A percentile compares a stretch with the other conserved stretches of the same genome.
phyloP scores from a whole-genome alignment of 2,797 vertebrate genomes.

The Echeneis naucrates region DNA sequence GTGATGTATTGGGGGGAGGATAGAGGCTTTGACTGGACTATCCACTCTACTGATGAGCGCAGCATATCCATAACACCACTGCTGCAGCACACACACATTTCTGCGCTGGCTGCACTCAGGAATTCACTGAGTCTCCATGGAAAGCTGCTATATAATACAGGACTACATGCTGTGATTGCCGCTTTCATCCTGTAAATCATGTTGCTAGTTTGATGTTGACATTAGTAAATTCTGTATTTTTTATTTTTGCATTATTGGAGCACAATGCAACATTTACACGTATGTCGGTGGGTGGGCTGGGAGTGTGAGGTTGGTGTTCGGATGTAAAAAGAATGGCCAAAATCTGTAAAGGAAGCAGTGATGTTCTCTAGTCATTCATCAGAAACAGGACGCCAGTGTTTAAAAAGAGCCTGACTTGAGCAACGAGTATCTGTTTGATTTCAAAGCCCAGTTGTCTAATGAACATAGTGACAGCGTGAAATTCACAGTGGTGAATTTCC shows the following conservation, averaged over 20 bases:
- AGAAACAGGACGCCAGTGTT: too few relatives aligned
- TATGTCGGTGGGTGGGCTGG: too few relatives aligned
- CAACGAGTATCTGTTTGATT: too few relatives aligned
- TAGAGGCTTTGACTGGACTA: conserved; percentile 70
- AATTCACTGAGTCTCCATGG: not conserved
- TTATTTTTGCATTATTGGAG: conserved; percentile 14
- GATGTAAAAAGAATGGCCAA: too few relatives aligned
- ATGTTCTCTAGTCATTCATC: too few relatives aligned
- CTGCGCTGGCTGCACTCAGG: conserved; percentile 9
- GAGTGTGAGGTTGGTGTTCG: too few relatives aligned
- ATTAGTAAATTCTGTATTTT: not conserved
- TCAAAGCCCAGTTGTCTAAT: too few relatives aligned
- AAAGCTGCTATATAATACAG: not conserved
- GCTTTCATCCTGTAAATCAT: not conserved
- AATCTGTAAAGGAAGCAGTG: too few relatives aligned
- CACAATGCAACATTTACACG: too few relatives aligned
- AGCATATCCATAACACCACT: conserved; percentile 48
- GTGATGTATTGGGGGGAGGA: conserved; percentile 64
- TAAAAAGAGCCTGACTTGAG: too few relatives aligned
- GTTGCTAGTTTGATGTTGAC: not conserved
- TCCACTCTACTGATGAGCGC: conserved; percentile 61
- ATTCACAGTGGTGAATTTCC: too few relatives aligned
- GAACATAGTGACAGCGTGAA: too few relatives aligned
- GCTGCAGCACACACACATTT: conserved; percentile 26
- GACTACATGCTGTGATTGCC: not conserved